Evolutionary conservation across 2,888 invertebrate genomes (phyloP).

Genomic region (Caenorhabditis sp.): DNA sequence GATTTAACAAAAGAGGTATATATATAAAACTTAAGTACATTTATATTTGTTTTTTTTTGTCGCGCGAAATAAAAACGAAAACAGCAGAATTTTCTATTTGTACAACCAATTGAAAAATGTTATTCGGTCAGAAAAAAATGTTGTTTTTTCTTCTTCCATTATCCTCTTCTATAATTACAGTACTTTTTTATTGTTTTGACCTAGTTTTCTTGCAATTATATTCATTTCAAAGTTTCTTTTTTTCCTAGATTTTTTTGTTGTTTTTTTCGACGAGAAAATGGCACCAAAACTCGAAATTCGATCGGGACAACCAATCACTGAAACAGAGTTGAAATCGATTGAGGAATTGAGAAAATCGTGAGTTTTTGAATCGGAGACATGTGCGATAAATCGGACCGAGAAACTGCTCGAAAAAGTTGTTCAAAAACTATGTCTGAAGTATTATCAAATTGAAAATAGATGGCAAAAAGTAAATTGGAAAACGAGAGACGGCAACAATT

Average conservation of each 20-base stretch:
- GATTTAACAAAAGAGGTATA: too few species aligned
- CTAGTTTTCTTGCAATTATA: too few species aligned
- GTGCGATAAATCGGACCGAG: not conserved
- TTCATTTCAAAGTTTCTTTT: too few species aligned
- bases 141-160: too few species aligned
- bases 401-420: too few species aligned
- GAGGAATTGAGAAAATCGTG: conserved; percentile 15
- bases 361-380: not conserved
- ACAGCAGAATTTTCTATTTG: not conserved
- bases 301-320: conserved; percentile 19
- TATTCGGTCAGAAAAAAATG: too few species aligned
- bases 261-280: conserved; percentile 3
- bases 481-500: too few species aligned
- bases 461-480: too few species aligned
- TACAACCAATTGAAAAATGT: not conserved
- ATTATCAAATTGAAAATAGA: too few species aligned
- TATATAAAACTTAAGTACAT: not conserved
- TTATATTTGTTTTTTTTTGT: not conserved
- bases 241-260: not conserved
- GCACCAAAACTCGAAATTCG: conserved; percentile 21
- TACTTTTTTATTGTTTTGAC: too few species aligned
- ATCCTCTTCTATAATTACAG: too few species aligned
- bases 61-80: not conserved
- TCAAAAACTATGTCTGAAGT: too few species aligned
- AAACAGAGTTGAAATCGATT: conserved; percentile 16